Conservation (phyloP, 2,797 vertebrate species). For the Spinibarbus caldwelli region DNA sequence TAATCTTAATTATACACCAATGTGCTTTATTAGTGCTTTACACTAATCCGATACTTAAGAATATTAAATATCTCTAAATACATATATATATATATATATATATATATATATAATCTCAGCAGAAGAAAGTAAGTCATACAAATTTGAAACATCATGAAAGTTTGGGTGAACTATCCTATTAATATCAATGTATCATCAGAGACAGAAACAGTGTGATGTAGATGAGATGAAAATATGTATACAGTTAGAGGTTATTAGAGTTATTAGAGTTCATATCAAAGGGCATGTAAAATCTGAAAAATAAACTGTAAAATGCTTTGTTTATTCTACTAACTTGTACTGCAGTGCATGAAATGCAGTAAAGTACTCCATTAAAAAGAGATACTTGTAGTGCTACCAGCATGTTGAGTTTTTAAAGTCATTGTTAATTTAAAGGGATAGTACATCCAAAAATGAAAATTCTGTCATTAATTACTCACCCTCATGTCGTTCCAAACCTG, state of each 20-base stretch:
- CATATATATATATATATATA: no score
- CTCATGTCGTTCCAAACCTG: no score
- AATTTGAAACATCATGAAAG: background rate
- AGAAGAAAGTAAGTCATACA: background rate
- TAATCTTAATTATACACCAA: background rate
- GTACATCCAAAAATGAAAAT: no score
- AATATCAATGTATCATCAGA: background rate
- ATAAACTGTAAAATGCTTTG: background rate
- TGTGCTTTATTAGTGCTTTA: background rate
- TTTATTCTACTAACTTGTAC: background rate
- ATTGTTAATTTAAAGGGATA: no score
- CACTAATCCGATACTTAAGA: background rate
- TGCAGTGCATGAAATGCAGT: background rate
- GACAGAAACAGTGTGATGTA: background rate
- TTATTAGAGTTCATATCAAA: background rate
- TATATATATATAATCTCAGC: no score
- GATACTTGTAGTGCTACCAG: background rate
- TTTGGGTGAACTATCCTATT: background rate
- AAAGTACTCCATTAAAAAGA: background rate
- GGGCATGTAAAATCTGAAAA: no score
- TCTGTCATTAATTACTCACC: no score
- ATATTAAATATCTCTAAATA: background rate
- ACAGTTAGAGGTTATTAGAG: background rate
- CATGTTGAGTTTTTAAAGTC: background rate
- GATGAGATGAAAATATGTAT: background rate